phyloP scores from a whole-genome alignment of 2,113 vertebrate genomes.

The Zeus faber region DNA sequence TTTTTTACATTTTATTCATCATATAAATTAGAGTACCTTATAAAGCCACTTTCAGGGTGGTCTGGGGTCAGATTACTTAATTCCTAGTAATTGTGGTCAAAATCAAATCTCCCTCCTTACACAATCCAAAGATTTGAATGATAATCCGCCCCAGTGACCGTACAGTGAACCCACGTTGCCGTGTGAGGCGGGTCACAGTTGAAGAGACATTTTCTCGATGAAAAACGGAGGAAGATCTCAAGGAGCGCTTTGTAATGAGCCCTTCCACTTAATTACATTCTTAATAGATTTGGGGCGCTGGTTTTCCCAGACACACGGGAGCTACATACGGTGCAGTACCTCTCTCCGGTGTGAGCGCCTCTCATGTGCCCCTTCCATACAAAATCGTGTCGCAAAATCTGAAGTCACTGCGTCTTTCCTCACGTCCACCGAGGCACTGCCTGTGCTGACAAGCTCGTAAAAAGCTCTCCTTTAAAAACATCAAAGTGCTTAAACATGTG shows the following conservation, averaged over 20 bases:
- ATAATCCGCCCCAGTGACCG: slow-evolving; percentile 61
- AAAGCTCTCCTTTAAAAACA: slow-evolving; percentile 47
- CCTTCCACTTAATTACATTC: not conserved
- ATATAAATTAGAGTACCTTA: slow-evolving; percentile 4
- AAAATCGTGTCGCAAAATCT: not conserved
- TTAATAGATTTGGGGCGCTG: not conserved
- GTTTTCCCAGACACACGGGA: not conserved
- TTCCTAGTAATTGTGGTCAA: slow-evolving; percentile 22
- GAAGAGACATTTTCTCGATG: slow-evolving; percentile 1
- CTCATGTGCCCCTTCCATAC: too few relatives aligned
- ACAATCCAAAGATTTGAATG: slow-evolving; percentile 35
- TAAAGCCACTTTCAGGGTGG: slow-evolving; percentile 25
- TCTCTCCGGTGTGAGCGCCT: not conserved
- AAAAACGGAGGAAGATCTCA: not conserved
- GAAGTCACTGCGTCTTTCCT: slow-evolving; percentile 7
- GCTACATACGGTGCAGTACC: not conserved
- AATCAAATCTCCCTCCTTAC: slow-evolving; percentile 42
- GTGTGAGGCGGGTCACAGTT: slow-evolving; percentile 27
- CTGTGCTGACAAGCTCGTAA: slow-evolving; percentile 45
- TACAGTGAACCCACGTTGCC: slow-evolving; percentile 42
- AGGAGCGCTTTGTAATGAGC: not conserved
- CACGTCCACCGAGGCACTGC: slow-evolving; percentile 8
- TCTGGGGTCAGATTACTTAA: slow-evolving; percentile 28
- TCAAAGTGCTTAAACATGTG: slow-evolving; percentile 29
- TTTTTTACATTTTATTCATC: slow-evolving; percentile 32